Conservation (phyloP, 2,797 vertebrate genomes). For the Pseudochirops cupreus region DNA sequence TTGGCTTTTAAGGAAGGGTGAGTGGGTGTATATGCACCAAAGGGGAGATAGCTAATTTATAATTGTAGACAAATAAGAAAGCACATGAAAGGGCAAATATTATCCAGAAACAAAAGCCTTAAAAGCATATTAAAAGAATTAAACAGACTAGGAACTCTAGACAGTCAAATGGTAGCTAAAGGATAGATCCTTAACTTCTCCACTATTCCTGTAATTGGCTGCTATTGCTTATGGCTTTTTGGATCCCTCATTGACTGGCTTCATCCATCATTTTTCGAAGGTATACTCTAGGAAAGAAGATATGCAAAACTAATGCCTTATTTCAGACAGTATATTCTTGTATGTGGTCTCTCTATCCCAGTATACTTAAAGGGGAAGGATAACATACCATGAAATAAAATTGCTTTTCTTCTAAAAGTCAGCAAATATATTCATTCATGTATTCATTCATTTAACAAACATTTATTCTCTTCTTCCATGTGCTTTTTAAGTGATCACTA, state of each 20-base stretch:
- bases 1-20: not conserved
- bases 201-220: not conserved
- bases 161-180: not conserved
- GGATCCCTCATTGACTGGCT: not conserved
- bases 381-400: not conserved
- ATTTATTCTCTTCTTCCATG: not conserved
- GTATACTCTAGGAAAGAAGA: not conserved
- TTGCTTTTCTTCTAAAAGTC: not conserved
- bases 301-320: not conserved
- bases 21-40: not conserved
- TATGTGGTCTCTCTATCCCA: not conserved
- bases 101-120: not conserved
- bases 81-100: not conserved
- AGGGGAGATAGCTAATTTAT: not conserved
- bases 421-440: not conserved
- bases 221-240: not conserved
- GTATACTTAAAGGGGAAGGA: not conserved
- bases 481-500: not conserved
- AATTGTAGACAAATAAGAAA: not conserved
- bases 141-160: not conserved
- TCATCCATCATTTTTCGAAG: not conserved
- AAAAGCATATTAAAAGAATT: not conserved
- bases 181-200: not conserved
- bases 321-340: not conserved
- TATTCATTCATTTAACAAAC: not conserved